A percentile compares a stretch with the other conserved stretches of the same genome.
Evolutionary conservation across 1,140 invertebrate genomes (phyloP).

Genomic region (Drosophila bocqueti): DNA sequence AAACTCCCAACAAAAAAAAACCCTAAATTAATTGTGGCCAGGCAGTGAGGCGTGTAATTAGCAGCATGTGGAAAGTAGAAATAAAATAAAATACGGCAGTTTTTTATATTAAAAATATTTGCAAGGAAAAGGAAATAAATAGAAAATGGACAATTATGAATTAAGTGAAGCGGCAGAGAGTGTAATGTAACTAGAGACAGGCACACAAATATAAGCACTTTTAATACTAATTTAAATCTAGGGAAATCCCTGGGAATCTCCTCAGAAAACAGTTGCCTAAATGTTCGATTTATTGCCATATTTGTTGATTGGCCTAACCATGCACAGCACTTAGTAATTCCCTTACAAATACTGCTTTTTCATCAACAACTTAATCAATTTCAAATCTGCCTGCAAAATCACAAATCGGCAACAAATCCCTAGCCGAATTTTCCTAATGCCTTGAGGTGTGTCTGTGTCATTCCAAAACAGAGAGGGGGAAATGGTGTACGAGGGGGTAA

Average conservation of each 20-base stretch:
- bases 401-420: constrained; percentile 37
- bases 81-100: constrained; percentile 16
- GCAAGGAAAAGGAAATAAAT: background rate
- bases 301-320: background rate
- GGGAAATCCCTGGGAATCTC: no score
- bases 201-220: background rate
- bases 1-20: constrained; percentile 35
- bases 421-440: constrained; percentile 31
- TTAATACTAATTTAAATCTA: background rate
- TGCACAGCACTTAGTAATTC: constrained; percentile 7
- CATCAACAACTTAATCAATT: constrained; percentile 39
- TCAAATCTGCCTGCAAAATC: constrained; percentile 29
- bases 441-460: constrained; percentile 41
- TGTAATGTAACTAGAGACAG: background rate
- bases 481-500: background rate
- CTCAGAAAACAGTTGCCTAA: background rate
- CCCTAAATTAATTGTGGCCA: constrained; percentile 47
- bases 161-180: background rate
- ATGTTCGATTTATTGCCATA: background rate
- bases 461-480: background rate
- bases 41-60: constrained; percentile 60
- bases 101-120: constrained; percentile 22
- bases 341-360: background rate
- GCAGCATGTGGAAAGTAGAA: constrained; percentile 43
- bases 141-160: background rate